These are phyloP conservation scores for Ophiodon elongatus DNA, from an alignment of 2,113 vertebrate genomes.

Conservation along the genomic window DNA sequence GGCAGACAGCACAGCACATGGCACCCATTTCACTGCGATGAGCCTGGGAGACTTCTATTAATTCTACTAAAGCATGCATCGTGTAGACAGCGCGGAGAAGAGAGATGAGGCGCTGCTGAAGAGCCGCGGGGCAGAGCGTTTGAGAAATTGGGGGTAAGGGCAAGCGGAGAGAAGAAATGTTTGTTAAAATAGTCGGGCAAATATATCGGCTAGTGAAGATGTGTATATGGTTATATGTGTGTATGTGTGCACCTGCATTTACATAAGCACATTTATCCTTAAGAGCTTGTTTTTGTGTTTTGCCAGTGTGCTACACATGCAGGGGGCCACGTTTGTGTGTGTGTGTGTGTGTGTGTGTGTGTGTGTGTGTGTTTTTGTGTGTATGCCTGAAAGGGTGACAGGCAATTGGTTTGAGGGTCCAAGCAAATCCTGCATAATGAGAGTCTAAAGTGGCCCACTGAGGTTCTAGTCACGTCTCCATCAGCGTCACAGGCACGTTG, in stretches of 20 bases:
- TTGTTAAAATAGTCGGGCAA: constrained; percentile 63
- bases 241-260: constrained; percentile 10
- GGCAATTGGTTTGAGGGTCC: constrained; percentile 51
- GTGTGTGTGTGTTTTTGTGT: constrained; percentile 1
- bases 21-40: constrained; percentile 63
- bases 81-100: constrained; percentile 45
- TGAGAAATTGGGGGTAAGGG: constrained; percentile 47
- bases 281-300: constrained; percentile 17
- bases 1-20: constrained; percentile 67
- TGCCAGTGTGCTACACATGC: neutral
- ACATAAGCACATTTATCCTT: constrained; percentile 10
- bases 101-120: constrained; percentile 58
- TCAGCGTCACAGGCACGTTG: constrained; percentile 21
- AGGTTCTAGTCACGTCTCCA: constrained; percentile 65
- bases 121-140: constrained; percentile 43
- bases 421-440: constrained; percentile 64
- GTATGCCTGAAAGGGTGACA: constrained; percentile 19
- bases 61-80: constrained; percentile 70
- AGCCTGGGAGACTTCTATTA: constrained; percentile 68
- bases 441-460: constrained; percentile 56
- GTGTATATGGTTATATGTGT: neutral
- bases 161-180: constrained; percentile 37
- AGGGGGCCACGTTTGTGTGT: neutral
- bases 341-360: neutral
- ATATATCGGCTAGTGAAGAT: constrained; percentile 29